Evolutionary conservation across 2,797 vertebrate species (phyloP).

Genomic region (Pygocentrus nattereri): DNA sequence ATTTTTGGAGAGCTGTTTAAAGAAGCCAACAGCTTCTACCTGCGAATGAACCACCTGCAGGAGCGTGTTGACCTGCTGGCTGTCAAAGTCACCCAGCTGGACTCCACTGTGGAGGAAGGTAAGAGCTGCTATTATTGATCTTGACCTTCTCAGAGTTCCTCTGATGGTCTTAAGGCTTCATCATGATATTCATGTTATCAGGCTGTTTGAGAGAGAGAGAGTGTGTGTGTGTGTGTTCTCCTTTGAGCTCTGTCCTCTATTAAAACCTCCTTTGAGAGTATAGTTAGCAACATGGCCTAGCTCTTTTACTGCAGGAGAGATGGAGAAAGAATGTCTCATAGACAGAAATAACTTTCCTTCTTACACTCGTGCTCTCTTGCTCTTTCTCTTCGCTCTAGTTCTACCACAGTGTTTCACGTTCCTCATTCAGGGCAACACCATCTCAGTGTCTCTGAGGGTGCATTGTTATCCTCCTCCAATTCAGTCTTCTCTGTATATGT

Average conservation of each 20-base stretch:
- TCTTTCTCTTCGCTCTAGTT: conserved; percentile 1
- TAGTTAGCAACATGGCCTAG: conserved; percentile 48
- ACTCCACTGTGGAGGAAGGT: conserved; percentile 95
- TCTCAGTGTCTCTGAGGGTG: background rate
- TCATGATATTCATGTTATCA: conserved; percentile 4
- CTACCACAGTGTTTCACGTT: background rate
- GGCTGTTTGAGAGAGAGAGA: conserved; percentile 1
- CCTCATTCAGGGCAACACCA: background rate
- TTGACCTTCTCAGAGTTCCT: conserved; percentile 10
- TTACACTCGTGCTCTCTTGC: conserved; percentile 9
- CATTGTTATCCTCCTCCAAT: background rate
- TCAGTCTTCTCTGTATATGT: background rate
- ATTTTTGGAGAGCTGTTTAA: conserved; percentile 92
- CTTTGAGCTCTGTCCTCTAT: conserved; percentile 44
- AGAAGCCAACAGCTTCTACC: conserved; percentile 92
- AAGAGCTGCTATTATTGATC: conserved; percentile 17
- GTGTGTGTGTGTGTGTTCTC: conserved; percentile 19
- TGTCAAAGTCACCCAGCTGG: conserved; percentile 91
- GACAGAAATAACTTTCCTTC: conserved; percentile 18
- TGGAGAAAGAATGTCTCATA: conserved; percentile 5
- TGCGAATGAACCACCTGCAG: conserved; percentile 91
- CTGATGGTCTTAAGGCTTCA: background rate
- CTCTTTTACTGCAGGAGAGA: conserved; percentile 41
- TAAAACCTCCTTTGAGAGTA: conserved; percentile 39
- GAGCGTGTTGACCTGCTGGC: conserved; percentile 91